Evolutionary conservation across 2,888 invertebrate genomes (phyloP), one percentile per base, ranked within the genome.

Genomic region (Parnassius apollo): DNA sequence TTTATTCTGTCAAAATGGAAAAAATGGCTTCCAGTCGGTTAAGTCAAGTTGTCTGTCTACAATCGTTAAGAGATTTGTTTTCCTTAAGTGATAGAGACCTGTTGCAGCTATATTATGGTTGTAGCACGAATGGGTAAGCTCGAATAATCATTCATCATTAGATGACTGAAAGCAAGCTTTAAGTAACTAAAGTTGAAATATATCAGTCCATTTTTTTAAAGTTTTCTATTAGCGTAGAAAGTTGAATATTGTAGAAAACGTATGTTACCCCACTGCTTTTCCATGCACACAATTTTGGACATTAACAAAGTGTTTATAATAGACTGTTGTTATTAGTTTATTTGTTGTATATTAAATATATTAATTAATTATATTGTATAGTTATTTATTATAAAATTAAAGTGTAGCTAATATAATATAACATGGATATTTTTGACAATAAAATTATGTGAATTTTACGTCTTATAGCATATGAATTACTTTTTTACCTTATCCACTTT

Each of bases 351-450:
- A 35, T 35, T 35, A 35, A 35, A 18, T 18, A 18, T 50, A 11
- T 58, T 54, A 49, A 11, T 58, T 54, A 49, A 42, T 54, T 42
- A 54, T 50, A n/a, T 48, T 35, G 46, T 62, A 22, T 62, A 58
- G 48, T 58, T 50, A 62, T 59, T 59, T 62, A 62, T 62, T 59
- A 9, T 49, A 62, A 51, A 60, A 60, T 56, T 51, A 58, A 58
- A 25, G 10, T 52, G 52, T 51, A 9, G 12, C 25, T 25, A 0
- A 18, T 54, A 49, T 35, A 7, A 7, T 35, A 35, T 35, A 7
- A 35, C 7, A 35, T 35, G 35, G 35, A 35, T 35, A 35, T 35
- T 35, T 35, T 35, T 35, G 35, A 35, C 7, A 35, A 35, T 35
- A 35, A 35, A 35, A 35, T 3, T 7, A 7, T 35, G 35, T 7